phyloP scores from a whole-genome alignment of 2,888 invertebrate genomes.

The Nymphalis urticae region DNA sequence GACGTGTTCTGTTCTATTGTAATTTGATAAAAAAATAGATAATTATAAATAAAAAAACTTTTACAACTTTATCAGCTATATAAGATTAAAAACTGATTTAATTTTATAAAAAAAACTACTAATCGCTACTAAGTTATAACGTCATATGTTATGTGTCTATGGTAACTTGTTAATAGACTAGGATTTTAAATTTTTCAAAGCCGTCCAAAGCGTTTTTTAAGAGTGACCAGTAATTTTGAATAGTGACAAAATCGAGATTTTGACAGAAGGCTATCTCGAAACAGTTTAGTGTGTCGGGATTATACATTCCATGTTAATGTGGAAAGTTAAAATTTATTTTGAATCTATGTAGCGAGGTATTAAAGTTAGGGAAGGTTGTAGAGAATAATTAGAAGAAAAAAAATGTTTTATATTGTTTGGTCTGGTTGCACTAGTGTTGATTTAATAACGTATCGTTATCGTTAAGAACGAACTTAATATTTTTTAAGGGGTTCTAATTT shows the following conservation, averaged over 20 bases:
- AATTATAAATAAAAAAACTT: no score
- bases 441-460: neutral
- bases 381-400: conserved; percentile 6
- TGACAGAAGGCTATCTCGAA: conserved; percentile 34
- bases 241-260: conserved; percentile 17
- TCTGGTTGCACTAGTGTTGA: neutral
- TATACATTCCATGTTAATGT: conserved; percentile 31
- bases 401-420: conserved; percentile 4
- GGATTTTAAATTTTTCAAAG: conserved; percentile 40
- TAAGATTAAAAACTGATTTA: neutral
- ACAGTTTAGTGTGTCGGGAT: conserved; percentile 18
- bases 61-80: neutral
- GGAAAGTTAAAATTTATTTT: conserved; percentile 14
- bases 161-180: conserved; percentile 22
- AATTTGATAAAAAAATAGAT: neutral
- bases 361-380: conserved; percentile 11
- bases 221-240: conserved; percentile 19
- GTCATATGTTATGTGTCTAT: conserved; percentile 7
- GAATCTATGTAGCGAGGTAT: conserved; percentile 11
- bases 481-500: neutral
- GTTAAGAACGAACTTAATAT: neutral
- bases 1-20: neutral
- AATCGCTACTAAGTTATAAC: no score
- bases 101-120: neutral
- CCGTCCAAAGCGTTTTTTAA: conserved; percentile 45